phyloP scores from a whole-genome alignment of 1,140 invertebrate species.

The Vollenhovia emeryi region DNA sequence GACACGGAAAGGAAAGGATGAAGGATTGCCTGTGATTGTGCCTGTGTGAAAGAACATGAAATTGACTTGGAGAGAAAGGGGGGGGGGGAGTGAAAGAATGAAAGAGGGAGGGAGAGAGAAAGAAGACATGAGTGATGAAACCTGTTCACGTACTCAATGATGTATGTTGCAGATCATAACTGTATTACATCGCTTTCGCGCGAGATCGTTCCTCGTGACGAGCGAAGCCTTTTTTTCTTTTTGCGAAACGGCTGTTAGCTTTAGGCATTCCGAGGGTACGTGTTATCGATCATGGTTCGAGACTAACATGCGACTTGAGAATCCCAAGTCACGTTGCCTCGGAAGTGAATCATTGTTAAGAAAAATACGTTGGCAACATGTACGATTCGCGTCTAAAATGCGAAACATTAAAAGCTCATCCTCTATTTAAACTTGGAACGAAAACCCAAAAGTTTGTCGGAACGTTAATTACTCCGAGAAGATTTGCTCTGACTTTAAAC shows the following conservation, averaged over 20 bases:
- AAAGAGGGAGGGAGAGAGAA: constrained; percentile 54
- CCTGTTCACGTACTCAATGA: constrained; percentile 33
- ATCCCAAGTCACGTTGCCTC: not conserved
- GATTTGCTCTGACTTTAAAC: not conserved
- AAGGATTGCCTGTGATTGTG: constrained; percentile 43
- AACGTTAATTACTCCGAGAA: not conserved
- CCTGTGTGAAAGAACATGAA: not conserved
- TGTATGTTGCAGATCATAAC: constrained; percentile 27
- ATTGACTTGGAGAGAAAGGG: constrained; percentile 20
- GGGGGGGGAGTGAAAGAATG: constrained; percentile 49
- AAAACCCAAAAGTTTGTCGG: not conserved
- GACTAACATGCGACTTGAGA: not conserved
- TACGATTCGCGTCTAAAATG: not conserved
- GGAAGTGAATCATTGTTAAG: not conserved
- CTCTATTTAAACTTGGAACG: not conserved
- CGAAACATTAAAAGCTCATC: not conserved
- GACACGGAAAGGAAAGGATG: constrained; percentile 65
- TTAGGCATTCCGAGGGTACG: not conserved
- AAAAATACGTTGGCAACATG: not conserved
- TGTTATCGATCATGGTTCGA: not conserved
- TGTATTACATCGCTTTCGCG: constrained; percentile 25
- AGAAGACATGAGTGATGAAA: constrained; percentile 66
- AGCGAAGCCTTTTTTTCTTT: constrained; percentile 34
- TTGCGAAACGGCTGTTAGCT: not conserved
- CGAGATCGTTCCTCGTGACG: constrained; percentile 58